These are phyloP conservation scores for Eulemur albifrons DNA, from an alignment of 2,797 vertebrate genomes.

Conservation along the genomic window DNA sequence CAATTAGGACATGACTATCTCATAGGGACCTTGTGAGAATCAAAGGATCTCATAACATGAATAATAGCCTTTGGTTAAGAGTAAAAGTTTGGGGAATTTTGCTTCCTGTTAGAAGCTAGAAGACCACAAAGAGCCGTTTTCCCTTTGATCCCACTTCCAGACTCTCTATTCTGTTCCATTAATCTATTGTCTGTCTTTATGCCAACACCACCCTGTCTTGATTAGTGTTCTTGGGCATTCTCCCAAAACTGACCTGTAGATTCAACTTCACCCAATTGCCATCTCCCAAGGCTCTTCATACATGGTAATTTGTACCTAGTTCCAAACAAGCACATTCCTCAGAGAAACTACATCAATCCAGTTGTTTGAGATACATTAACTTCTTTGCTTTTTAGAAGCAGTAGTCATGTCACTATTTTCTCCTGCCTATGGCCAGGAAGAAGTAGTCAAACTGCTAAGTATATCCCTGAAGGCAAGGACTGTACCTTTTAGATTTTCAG, in stretches of 20 bases:
- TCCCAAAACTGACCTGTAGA: background rate
- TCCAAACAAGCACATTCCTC: background rate
- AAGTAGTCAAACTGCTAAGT: background rate
- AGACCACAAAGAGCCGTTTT: background rate
- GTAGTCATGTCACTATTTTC: background rate
- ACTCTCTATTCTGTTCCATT: background rate
- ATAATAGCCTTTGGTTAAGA: background rate
- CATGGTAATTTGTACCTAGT: background rate
- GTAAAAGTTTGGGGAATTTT: background rate
- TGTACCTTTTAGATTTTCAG: background rate
- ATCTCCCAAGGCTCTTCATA: background rate
- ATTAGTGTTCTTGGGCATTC: background rate
- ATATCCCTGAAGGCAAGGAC: fast-evolving
- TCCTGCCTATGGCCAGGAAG: background rate
- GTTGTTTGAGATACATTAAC: background rate
- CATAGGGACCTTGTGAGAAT: background rate
- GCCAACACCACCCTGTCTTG: background rate
- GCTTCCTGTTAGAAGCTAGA: background rate
- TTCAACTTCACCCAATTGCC: background rate
- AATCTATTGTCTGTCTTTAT: background rate
- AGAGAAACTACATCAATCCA: background rate
- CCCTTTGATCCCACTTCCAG: background rate
- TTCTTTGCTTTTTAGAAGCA: background rate
- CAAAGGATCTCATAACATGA: background rate
- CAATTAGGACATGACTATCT: background rate